Evolutionary conservation across 2,888 invertebrate species (phyloP).

Genomic region (Himalopsyche kuldschensis): DNA sequence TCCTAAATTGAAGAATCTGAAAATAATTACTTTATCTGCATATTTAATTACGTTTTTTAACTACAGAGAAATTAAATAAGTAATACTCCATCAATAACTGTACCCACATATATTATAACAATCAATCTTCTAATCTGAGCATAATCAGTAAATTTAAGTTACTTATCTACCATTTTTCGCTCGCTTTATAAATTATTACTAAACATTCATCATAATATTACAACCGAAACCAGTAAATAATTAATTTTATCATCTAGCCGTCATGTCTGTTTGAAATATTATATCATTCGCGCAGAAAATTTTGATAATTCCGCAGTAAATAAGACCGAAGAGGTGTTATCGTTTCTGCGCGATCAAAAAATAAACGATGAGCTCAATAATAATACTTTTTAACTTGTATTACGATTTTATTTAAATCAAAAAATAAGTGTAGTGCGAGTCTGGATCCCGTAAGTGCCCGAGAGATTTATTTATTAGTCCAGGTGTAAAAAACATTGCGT

Average conservation of each 20-base stretch:
- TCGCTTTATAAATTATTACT: no score
- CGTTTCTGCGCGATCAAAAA: not conserved
- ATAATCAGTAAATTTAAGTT: no score
- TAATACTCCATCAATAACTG: no score
- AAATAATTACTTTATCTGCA: no score
- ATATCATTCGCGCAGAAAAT: not conserved
- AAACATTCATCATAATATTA: no score
- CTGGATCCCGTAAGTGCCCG: not conserved
- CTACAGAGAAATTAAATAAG: no score
- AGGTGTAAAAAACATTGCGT: not conserved
- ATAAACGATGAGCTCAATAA: not conserved
- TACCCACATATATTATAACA: no score
- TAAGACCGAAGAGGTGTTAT: not conserved
- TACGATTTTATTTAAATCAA: not conserved
- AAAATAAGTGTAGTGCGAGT: not conserved
- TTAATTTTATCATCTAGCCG: not conserved
- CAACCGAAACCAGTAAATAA: no score
- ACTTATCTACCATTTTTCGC: no score
- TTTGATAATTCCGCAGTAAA: not conserved
- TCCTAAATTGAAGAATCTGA: no score
- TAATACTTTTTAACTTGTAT: not conserved
- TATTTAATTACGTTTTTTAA: no score
- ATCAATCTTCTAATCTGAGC: no score
- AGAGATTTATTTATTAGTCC: not conserved
- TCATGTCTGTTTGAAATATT: not conserved